Conservation (phyloP, 2,113 vertebrate genomes). For the Gracilinanus agilis region DNA sequence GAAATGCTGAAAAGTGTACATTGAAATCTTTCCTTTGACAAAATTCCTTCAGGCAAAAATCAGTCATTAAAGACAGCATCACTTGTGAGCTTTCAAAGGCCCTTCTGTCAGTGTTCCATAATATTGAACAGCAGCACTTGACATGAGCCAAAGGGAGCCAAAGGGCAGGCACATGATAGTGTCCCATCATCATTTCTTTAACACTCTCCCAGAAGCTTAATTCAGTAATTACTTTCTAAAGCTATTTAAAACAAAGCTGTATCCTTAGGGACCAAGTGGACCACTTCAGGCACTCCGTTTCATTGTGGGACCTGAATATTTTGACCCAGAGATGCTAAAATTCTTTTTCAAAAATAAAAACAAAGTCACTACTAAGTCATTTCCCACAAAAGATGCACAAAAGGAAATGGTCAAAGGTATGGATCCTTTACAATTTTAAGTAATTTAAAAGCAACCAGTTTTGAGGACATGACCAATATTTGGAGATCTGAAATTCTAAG, state of each 20-base stretch:
- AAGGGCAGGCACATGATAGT: slow-evolving; percentile 20
- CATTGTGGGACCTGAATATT: background rate
- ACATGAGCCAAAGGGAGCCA: slow-evolving; percentile 41
- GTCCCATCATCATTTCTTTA: background rate
- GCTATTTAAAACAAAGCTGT: slow-evolving; percentile 16
- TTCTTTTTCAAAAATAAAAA: slow-evolving; percentile 48
- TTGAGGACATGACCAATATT: background rate
- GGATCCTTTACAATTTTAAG: too few species aligned
- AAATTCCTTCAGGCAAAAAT: slow-evolving; percentile 59
- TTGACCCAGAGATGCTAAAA: background rate
- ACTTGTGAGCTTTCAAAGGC: slow-evolving; percentile 54
- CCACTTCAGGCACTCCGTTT: background rate
- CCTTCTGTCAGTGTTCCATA: background rate
- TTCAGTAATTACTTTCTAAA: slow-evolving; percentile 17
- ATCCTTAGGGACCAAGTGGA: slow-evolving; percentile 5
- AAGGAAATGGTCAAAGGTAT: background rate
- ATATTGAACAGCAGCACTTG: background rate
- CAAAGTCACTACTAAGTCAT: background rate
- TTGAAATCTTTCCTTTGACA: slow-evolving; percentile 43
- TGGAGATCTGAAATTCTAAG: background rate
- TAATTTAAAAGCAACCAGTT: too few species aligned
- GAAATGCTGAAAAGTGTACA: slow-evolving; percentile 51
- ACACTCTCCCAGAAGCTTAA: slow-evolving; percentile 42
- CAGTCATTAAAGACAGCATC: background rate
- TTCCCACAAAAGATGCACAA: background rate